phyloP scores from a whole-genome alignment of 2,113 vertebrate genomes.

The Mixornis gularis region DNA sequence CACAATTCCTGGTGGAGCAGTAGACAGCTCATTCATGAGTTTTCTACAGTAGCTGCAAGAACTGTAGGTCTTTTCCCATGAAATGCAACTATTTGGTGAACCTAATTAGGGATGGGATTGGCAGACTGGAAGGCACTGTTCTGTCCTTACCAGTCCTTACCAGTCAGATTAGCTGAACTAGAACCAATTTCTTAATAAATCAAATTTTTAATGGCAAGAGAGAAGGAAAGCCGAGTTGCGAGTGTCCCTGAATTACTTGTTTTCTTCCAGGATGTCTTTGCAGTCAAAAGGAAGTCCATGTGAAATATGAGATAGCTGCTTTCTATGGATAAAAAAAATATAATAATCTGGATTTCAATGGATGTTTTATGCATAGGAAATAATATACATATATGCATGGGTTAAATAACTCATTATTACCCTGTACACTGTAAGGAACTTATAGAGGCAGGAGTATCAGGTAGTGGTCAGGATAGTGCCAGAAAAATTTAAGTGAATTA shows the following conservation, averaged over 20 bases:
- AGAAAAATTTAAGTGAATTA: not conserved
- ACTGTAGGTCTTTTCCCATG: not conserved
- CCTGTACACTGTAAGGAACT: not conserved
- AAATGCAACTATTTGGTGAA: not conserved
- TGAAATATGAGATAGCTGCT: not conserved
- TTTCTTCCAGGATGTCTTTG: not conserved
- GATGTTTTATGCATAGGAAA: not conserved
- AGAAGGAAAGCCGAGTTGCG: not conserved
- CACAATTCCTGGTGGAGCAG: not conserved
- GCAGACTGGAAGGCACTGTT: not conserved
- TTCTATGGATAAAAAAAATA: not conserved
- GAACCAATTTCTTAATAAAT: not conserved
- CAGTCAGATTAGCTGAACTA: not conserved
- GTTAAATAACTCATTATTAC: not conserved
- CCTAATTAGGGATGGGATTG: not conserved
- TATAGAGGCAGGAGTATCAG: not conserved
- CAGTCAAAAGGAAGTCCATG: not conserved
- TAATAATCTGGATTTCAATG: not conserved
- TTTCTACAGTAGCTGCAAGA: not conserved
- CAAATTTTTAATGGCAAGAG: not conserved
- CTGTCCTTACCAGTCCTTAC: not conserved
- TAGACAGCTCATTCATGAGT: not conserved
- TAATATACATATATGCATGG: not conserved
- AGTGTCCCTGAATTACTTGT: not conserved
- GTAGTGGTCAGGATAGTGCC: not conserved